phyloP scores from a whole-genome alignment of 2,113 vertebrate genomes.

The Cnemophilus loriae region DNA sequence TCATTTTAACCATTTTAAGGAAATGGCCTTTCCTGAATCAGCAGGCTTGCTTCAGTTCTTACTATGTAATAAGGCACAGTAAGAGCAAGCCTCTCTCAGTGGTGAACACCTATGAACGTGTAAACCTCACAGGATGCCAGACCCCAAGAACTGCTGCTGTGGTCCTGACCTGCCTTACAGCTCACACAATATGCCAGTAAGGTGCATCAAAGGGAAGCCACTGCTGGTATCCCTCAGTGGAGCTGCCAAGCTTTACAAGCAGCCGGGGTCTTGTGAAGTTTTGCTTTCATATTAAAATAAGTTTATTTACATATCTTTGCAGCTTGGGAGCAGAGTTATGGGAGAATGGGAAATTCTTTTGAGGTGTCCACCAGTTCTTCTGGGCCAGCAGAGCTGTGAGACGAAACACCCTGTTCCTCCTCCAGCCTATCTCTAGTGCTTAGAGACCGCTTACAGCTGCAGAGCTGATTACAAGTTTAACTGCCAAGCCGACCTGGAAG shows the following conservation, averaged over 20 bases:
- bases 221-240: not conserved
- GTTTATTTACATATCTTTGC: conserved; percentile 47
- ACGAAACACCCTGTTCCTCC: not conserved
- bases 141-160: not conserved
- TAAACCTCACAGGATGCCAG: not conserved
- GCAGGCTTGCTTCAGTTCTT: conserved; percentile 7
- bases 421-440: not conserved
- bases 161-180: not conserved
- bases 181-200: not conserved
- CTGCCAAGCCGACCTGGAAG: conserved; percentile 1
- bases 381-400: not conserved
- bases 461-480: conserved; percentile 3
- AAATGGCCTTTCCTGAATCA: conserved; percentile 37
- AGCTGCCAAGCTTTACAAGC: conserved; percentile 51
- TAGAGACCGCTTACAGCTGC: conserved; percentile 15
- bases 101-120: not conserved
- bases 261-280: conserved; percentile 43
- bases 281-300: conserved; percentile 46
- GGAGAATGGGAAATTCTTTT: conserved; percentile 1
- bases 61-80: not conserved
- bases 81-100: not conserved
- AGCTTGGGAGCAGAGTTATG: not conserved
- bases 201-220: conserved; percentile 20
- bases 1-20: conserved; percentile 64
- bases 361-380: conserved; percentile 12